A percentile compares a stretch with the other conserved stretches of the same genome.
Evolutionary conservation across 2,888 invertebrate species (phyloP).

Genomic region (Tyria jacobaeae): DNA sequence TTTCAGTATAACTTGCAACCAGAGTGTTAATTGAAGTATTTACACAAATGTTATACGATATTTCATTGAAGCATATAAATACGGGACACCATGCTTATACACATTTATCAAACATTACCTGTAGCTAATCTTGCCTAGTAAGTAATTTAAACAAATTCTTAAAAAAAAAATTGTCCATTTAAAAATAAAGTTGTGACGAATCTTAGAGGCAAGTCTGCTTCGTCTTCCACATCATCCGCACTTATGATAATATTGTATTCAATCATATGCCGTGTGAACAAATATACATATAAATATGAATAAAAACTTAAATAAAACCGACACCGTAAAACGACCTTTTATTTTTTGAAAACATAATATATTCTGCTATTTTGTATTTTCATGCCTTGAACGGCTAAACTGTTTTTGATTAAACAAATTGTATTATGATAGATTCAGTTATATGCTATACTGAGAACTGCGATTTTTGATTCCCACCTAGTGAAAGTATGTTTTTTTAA

Average conservation of each 20-base stretch:
- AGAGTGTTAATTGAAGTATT: neutral
- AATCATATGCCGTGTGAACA: neutral
- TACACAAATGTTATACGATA: neutral
- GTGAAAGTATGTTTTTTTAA: too few relatives aligned
- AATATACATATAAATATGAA: neutral
- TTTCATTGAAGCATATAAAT: neutral
- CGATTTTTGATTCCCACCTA: too few relatives aligned
- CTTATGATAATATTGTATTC: neutral
- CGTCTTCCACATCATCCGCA: neutral
- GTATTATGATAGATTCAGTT: too few relatives aligned
- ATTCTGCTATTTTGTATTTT: too few relatives aligned
- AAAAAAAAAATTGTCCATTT: too few relatives aligned
- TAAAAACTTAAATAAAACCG: too few relatives aligned
- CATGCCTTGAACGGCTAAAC: neutral
- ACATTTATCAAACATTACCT: neutral
- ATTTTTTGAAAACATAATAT: too few relatives aligned
- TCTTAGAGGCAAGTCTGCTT: neutral
- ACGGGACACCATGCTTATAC: neutral
- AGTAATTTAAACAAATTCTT: conserved; percentile 1
- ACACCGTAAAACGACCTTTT: neutral
- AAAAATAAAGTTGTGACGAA: neutral
- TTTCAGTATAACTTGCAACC: neutral
- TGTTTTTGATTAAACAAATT: conserved; percentile 1
- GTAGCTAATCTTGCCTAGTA: neutral
- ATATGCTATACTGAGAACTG: too few relatives aligned